Conservation (phyloP, 2,797 vertebrate species). For the Capromys pilorides region DNA sequence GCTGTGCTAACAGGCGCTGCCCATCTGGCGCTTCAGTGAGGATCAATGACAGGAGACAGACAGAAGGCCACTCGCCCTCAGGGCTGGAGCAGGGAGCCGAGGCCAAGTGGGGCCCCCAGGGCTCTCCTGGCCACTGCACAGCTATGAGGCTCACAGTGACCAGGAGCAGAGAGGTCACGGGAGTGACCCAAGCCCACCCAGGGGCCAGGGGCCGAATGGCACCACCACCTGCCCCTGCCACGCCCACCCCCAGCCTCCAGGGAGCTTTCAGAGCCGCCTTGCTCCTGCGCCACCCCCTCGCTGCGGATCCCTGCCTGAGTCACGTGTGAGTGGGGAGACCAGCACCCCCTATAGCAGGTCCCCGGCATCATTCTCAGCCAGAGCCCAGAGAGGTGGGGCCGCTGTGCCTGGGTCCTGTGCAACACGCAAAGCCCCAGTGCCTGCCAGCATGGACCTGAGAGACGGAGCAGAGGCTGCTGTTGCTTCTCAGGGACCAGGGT, state of each 20-base stretch:
- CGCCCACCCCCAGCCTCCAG: neutral
- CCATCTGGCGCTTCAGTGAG: neutral
- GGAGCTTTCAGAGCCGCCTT: neutral
- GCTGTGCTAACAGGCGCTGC: neutral
- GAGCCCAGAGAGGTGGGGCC: neutral
- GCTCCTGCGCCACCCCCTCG: neutral
- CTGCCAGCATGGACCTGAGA: neutral
- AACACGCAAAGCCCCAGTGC: neutral
- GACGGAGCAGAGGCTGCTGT: neutral
- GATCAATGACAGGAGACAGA: slow-evolving; percentile 20
- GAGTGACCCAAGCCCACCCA: too few relatives aligned
- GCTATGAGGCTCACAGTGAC: neutral
- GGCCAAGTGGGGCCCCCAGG: neutral
- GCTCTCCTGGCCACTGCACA: neutral
- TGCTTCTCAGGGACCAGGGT: neutral
- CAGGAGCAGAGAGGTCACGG: neutral
- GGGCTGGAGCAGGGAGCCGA: neutral
- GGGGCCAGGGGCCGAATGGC: too few relatives aligned
- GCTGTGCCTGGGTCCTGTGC: neutral
- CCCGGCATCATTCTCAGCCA: slow-evolving; percentile 32
- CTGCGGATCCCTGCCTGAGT: neutral
- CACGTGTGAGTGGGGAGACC: neutral
- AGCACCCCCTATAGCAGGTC: neutral
- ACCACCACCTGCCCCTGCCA: neutral
- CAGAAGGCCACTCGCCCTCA: neutral